phyloP scores from a whole-genome alignment of 2,888 invertebrate species.

The Rhamnusium bicolor region DNA sequence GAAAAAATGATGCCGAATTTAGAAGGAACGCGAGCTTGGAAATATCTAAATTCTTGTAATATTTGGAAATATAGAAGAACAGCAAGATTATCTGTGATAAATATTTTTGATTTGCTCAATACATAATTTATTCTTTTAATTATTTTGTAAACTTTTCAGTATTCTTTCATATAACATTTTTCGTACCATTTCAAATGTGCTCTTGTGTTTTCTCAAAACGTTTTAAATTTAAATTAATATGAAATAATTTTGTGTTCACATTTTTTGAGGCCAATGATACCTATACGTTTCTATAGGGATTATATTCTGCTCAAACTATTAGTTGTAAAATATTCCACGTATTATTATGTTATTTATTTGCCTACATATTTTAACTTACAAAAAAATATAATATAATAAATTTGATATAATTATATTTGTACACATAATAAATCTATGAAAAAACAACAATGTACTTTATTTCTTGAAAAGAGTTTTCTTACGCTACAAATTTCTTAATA shows the following conservation, averaged over 20 bases:
- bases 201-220: no score
- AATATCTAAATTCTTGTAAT: conserved; percentile 66
- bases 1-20: conserved; percentile 60
- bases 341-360: neutral
- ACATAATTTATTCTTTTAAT: neutral
- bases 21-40: conserved; percentile 64
- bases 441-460: no score
- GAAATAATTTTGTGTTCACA: neutral
- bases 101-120: conserved; percentile 9
- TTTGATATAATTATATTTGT: no score
- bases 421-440: no score
- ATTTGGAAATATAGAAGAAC: conserved; percentile 12
- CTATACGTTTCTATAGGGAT: neutral
- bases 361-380: neutral
- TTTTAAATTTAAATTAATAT: no score
- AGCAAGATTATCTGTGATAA: conserved; percentile 50
- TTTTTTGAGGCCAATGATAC: neutral
- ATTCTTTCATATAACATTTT: no score
- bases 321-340: neutral
- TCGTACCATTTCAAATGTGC: no score
- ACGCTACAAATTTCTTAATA: no score
- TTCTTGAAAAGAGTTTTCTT: no score
- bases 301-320: no score
- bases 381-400: neutral
- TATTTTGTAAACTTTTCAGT: neutral